phyloP scores from a whole-genome alignment of 1,140 invertebrate genomes.

The Fopius arisanus region DNA sequence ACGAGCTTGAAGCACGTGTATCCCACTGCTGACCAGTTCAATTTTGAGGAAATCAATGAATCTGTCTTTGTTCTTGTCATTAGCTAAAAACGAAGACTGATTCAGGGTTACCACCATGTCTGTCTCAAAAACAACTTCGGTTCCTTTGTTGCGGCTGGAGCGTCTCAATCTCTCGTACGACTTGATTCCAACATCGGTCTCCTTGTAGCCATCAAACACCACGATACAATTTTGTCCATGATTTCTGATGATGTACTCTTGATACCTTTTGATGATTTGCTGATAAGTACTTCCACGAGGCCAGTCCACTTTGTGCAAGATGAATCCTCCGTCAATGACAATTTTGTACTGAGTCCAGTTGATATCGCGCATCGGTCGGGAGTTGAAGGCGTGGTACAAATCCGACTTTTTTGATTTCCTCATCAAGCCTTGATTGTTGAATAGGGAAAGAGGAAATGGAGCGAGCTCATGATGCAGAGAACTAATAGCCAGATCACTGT shows the following conservation, averaged over 20 bases:
- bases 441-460: conserved; percentile 47
- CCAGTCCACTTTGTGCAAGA: conserved; percentile 34
- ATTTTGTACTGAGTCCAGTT: background rate
- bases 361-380: background rate
- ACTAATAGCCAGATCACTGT: conserved; percentile 45
- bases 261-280: background rate
- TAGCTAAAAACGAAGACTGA: conserved; percentile 15
- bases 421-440: conserved; percentile 49
- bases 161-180: background rate
- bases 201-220: background rate
- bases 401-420: conserved; percentile 52
- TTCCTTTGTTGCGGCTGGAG: background rate
- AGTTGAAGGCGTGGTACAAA: conserved; percentile 44
- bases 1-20: background rate
- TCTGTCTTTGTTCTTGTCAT: conserved; percentile 15
- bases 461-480: conserved; percentile 54
- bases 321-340: conserved; percentile 37
- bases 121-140: background rate
- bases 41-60: conserved; percentile 10
- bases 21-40: background rate
- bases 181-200: background rate
- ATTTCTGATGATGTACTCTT: background rate
- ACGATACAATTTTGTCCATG: background rate
- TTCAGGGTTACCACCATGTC: background rate
- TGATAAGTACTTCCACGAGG: background rate